Evolutionary conservation across 2,113 vertebrate genomes (phyloP).

Genomic region (Suncus etruscus): DNA sequence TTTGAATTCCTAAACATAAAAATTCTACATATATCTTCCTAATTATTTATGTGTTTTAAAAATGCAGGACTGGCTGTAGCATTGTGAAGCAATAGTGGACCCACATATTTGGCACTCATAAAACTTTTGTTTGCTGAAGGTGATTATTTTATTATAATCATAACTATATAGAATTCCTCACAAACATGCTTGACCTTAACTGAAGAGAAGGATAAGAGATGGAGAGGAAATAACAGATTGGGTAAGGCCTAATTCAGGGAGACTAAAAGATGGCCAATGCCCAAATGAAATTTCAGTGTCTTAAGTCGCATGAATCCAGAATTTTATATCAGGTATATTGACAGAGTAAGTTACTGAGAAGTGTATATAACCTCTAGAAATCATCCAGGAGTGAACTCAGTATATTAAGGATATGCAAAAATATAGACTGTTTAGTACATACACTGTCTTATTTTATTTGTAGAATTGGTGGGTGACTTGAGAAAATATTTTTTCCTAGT

Average conservation of each 20-base stretch:
- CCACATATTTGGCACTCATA: constrained; percentile 54
- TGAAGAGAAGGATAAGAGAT: not conserved
- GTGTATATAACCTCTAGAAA: not conserved
- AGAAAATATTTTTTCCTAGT: not conserved
- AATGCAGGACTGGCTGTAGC: not conserved
- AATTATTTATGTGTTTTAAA: constrained; percentile 65
- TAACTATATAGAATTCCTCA: constrained; percentile 30
- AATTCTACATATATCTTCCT: constrained; percentile 23
- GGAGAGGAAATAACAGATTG: not conserved
- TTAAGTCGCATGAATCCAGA: not conserved
- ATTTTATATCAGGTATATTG: not conserved
- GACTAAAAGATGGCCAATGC: not conserved
- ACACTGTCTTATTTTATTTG: too few relatives aligned
- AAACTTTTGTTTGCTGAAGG: constrained; percentile 61
- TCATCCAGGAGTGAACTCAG: not conserved
- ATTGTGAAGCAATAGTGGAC: constrained; percentile 31
- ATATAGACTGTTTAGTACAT: too few relatives aligned
- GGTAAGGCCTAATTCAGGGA: not conserved
- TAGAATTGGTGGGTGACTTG: not conserved
- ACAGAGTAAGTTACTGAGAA: not conserved
- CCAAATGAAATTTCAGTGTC: not conserved
- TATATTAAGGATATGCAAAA: not conserved
- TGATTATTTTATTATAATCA: not conserved
- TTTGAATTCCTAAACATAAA: constrained; percentile 59
- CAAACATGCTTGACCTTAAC: not conserved